Evolutionary conservation across 2,888 invertebrate genomes (phyloP).

Genomic region (Gymnosoma rotundatum): DNA sequence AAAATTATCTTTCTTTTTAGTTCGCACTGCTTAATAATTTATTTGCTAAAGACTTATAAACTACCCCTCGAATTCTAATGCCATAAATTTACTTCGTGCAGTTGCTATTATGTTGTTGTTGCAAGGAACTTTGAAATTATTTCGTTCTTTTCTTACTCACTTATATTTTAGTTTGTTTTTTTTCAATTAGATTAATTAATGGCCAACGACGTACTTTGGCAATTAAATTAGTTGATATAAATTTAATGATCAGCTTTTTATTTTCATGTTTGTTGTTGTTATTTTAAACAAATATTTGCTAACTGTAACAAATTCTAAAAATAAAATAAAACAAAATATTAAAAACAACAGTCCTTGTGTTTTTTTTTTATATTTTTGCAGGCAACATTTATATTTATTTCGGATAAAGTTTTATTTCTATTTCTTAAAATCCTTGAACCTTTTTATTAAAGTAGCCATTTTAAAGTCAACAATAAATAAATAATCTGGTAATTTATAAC

Average conservation of each 20-base stretch:
- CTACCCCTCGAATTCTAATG: no score
- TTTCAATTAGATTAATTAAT: neutral
- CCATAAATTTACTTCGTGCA: no score
- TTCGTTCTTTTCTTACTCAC: neutral
- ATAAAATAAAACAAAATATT: no score
- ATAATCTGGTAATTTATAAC: constrained; percentile 22
- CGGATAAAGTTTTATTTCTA: constrained; percentile 6
- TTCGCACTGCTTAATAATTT: no score
- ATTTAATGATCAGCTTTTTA: neutral
- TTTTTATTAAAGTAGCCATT: neutral
- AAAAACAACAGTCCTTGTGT: no score
- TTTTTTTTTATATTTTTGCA: no score
- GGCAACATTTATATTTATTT: neutral
- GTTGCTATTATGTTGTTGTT: neutral
- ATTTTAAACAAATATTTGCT: no score
- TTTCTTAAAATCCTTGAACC: constrained; percentile 27
- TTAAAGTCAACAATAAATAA: neutral
- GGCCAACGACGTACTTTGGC: neutral
- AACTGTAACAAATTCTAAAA: no score
- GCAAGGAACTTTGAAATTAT: neutral
- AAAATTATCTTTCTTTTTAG: no score
- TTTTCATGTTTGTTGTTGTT: neutral
- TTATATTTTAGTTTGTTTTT: neutral
- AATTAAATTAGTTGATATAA: neutral
- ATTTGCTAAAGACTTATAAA: no score